phyloP scores from a whole-genome alignment of 2,113 vertebrate species.

The Zosterops pallidus region DNA sequence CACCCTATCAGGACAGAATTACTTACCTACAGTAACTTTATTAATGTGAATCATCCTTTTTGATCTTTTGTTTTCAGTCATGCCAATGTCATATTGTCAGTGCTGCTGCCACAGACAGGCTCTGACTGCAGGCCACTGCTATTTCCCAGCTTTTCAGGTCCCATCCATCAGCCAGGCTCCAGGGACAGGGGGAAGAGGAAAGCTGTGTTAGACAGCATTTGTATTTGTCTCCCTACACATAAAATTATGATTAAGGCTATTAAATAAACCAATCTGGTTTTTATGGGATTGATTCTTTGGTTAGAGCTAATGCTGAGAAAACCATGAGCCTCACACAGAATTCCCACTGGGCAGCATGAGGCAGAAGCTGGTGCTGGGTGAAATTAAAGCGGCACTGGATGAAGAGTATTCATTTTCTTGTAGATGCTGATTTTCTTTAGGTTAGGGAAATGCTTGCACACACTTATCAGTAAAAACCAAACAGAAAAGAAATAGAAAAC shows the following conservation, averaged over 20 bases:
- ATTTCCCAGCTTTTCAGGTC: neutral
- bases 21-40: too few relatives aligned
- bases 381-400: neutral
- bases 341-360: neutral
- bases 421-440: neutral
- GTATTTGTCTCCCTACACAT: neutral
- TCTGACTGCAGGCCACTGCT: neutral
- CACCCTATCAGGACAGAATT: too few relatives aligned
- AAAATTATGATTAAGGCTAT: neutral
- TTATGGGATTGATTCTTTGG: neutral
- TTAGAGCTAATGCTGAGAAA: neutral
- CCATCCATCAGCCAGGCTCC: neutral
- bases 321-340: fast-evolving
- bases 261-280: neutral
- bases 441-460: neutral
- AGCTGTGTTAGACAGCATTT: neutral
- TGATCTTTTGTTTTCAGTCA: too few relatives aligned
- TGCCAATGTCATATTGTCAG: too few relatives aligned
- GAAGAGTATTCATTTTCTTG: neutral
- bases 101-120: neutral
- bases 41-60: too few relatives aligned
- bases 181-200: neutral
- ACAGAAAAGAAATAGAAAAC: neutral
- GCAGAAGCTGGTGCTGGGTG: neutral
- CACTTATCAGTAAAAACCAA: neutral